A percentile compares a stretch with the other conserved stretches of the same genome.
phyloP scores from a whole-genome alignment of 2,888 invertebrate genomes.

The Athetis lepigone region DNA sequence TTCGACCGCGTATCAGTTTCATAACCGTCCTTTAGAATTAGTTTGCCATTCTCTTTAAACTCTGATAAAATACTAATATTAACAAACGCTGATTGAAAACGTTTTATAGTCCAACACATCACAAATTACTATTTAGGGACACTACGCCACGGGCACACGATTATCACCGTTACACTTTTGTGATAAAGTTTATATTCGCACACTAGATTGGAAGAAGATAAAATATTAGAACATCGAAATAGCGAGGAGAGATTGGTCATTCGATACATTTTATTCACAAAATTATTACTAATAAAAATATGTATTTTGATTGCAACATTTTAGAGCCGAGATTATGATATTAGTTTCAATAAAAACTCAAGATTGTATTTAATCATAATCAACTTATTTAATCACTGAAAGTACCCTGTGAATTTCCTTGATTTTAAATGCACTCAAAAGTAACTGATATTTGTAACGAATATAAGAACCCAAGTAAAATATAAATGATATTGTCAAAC shows the following conservation, averaged over 20 bases:
- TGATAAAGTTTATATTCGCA: conserved; percentile 36
- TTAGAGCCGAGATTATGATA: conserved; percentile 15
- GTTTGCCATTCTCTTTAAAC: conserved; percentile 5
- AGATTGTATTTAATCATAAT: conserved; percentile 23
- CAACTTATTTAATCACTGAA: conserved; percentile 24
- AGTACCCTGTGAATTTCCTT: conserved; percentile 50
- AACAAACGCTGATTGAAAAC: conserved; percentile 31
- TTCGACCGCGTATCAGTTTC: not conserved
- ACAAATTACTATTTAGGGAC: not conserved
- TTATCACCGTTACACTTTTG: conserved; percentile 38
- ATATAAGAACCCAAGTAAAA: conserved; percentile 5
- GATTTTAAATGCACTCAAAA: conserved; percentile 46
- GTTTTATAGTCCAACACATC: conserved; percentile 26
- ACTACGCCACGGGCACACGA: conserved; percentile 30
- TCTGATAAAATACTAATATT: conserved; percentile 33
- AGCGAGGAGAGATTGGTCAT: conserved; percentile 45
- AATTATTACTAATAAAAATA: conserved; percentile 9
- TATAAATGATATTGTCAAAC: not conserved
- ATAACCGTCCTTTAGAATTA: not conserved
- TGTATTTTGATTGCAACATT: conserved; percentile 18
- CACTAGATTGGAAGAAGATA: conserved; percentile 22
- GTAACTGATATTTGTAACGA: conserved; percentile 8
- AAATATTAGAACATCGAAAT: conserved; percentile 33
- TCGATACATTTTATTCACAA: conserved; percentile 36
- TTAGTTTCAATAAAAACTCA: conserved; percentile 36